These are phyloP conservation scores for Deilephila porcellus DNA, from an alignment of 2,888 invertebrate genomes.

Conservation along the genomic window DNA sequence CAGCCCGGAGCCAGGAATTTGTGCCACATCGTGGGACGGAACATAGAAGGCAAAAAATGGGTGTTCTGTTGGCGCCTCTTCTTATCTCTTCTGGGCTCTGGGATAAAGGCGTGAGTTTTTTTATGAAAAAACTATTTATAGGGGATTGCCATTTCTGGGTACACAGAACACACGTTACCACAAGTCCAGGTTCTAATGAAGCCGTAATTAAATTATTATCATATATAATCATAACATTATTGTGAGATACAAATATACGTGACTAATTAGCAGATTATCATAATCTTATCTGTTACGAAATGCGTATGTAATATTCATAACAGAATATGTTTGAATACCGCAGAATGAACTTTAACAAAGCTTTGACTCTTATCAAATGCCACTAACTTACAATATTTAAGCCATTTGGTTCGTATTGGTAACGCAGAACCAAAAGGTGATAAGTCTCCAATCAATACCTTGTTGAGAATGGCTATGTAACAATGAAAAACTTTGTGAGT, in stretches of 20 bases:
- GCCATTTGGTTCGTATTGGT: background rate
- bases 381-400: conserved; percentile 1
- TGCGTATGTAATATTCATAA: background rate
- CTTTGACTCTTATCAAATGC: conserved; percentile 14
- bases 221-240: background rate
- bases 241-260: background rate
- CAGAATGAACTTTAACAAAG: conserved; percentile 2
- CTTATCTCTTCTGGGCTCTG: too few species aligned
- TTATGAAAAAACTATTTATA: too few species aligned
- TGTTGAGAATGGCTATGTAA: too few species aligned
- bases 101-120: too few species aligned
- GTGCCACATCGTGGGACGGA: too few species aligned
- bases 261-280: background rate
- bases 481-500: too few species aligned
- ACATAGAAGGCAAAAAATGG: too few species aligned
- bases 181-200: too few species aligned
- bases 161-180: too few species aligned
- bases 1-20: too few species aligned
- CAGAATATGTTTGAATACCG: background rate
- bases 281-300: background rate
- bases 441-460: background rate
- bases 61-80: too few species aligned
- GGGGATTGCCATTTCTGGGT: too few species aligned
- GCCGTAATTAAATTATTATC: background rate
- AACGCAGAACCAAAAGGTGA: background rate